Base-by-base conservation (phyloP, 1,140 invertebrate species). In the Drosophila arizonae region DNA sequence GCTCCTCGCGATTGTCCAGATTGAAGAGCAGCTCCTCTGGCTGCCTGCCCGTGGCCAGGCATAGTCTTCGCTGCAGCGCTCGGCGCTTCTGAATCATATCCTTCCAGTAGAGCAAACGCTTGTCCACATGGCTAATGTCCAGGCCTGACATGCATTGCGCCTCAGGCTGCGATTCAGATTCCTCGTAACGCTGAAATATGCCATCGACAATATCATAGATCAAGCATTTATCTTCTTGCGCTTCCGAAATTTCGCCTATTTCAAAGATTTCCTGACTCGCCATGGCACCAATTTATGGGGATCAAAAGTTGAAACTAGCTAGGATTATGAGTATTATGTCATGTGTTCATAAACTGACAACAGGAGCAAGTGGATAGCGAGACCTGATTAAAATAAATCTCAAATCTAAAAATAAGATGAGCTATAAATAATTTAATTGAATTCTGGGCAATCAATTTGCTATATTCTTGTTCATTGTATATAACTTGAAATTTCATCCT, bases 101-200 rank as follows among this genome's bases (percentile, higher is more conserved):
- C 51, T 90, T 90, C 89, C 89, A 90, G 52, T 90, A 90, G 11
- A 79, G 33, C 15, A 90, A 51, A 6, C 89, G 77, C 6, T 26
- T 71, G 36, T 90, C 89, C 8, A 86, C 77, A 6, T n/a, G 58
- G 4, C 43, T 58, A 13, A 43, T 1, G 24, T 36, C 0, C 0
- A 51, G 43, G 5, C 48, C 21, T 0, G 6, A 3, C 1, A 5
- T 13, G 3, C 5, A 2, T 4, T 11, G 15, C 0, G 60, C 26
- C 0, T 45, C 13, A 10, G 51, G 43, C 45, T 17, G 1, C 1
- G 60, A 80, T 1, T 51, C 30, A 4, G 77, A 63, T 13, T 63
- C 30, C 0, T 68, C 46, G 13, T 68, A 62, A 0, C 36, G 9
- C 5, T 63, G 57, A 11, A 85, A 43, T 6, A 88, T 58, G 1